These are phyloP conservation scores for Luffia ferchaultella DNA, from an alignment of 2,888 invertebrate species.

Conservation along the genomic window DNA sequence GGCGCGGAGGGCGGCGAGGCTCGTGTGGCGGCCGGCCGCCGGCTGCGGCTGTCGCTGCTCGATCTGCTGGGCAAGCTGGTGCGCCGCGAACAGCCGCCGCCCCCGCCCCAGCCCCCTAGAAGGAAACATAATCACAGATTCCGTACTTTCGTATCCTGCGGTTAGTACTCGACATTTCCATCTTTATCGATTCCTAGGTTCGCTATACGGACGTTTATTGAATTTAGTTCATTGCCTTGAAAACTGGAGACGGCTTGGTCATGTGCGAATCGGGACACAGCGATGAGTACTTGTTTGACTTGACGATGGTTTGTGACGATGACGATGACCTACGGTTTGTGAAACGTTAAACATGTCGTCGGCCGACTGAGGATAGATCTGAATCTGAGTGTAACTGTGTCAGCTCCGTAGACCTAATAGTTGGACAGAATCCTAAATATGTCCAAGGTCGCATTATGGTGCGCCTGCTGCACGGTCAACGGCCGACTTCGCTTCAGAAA, in stretches of 20 bases:
- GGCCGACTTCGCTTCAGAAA: constrained; percentile 44
- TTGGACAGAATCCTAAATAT: no score
- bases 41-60: constrained; percentile 73
- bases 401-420: no score
- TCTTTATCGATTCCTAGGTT: constrained; percentile 1
- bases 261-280: no score
- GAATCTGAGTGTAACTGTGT: no score
- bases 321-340: no score
- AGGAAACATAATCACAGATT: constrained; percentile 65
- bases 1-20: constrained; percentile 79
- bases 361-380: no score
- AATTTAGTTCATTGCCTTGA: no score
- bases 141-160: constrained; percentile 58
- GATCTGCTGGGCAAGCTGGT: constrained; percentile 71
- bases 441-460: constrained; percentile 44
- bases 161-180: constrained; percentile 35
- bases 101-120: constrained; percentile 39
- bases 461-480: constrained; percentile 52
- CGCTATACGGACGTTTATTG: no score
- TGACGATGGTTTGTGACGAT: no score
- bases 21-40: constrained; percentile 74
- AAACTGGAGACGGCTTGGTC: no score
- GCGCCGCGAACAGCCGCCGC: constrained; percentile 55
- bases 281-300: no score
- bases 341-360: no score